These are phyloP conservation scores for Amphibalanus amphitrite DNA, from an alignment of 1,140 invertebrate species.

Conservation along the genomic window DNA sequence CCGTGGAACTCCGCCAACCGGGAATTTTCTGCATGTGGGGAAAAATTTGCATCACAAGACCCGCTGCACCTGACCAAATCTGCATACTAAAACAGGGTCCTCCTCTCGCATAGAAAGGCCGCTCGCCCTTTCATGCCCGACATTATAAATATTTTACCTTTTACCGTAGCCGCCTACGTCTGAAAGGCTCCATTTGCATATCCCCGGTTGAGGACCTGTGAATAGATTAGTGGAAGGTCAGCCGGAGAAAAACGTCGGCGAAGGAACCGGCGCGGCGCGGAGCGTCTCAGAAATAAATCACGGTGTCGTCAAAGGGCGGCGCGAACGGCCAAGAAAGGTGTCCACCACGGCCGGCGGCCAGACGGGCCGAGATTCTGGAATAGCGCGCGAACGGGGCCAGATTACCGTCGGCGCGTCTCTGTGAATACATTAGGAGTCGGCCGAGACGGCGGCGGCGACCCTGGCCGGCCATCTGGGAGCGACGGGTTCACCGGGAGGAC, in stretches of 20 bases:
- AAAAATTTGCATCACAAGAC: background rate
- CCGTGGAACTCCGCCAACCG: background rate
- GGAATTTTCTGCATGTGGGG: background rate
- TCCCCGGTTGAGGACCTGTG: background rate
- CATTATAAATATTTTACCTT: background rate
- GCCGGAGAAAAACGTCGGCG: background rate
- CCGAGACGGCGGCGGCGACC: too few relatives aligned
- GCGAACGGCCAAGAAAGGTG: background rate
- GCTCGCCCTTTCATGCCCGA: background rate
- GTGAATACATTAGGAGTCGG: background rate
- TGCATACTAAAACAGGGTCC: slow-evolving; percentile 1
- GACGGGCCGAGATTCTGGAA: too few relatives aligned
- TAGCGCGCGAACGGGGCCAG: too few relatives aligned
- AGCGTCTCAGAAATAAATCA: background rate
- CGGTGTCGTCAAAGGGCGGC: background rate
- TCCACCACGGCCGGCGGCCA: background rate
- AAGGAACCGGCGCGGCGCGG: background rate
- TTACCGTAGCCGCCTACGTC: background rate
- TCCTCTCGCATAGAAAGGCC: background rate
- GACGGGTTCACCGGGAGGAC: too few relatives aligned
- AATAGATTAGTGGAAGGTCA: slow-evolving; percentile 1
- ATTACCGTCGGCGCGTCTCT: background rate
- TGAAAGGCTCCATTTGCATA: background rate
- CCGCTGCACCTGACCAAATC: background rate
- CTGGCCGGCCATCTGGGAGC: too few relatives aligned